Base-by-base conservation (phyloP, 2,888 invertebrate species). In the Aphidoletes aphidimyza region DNA sequence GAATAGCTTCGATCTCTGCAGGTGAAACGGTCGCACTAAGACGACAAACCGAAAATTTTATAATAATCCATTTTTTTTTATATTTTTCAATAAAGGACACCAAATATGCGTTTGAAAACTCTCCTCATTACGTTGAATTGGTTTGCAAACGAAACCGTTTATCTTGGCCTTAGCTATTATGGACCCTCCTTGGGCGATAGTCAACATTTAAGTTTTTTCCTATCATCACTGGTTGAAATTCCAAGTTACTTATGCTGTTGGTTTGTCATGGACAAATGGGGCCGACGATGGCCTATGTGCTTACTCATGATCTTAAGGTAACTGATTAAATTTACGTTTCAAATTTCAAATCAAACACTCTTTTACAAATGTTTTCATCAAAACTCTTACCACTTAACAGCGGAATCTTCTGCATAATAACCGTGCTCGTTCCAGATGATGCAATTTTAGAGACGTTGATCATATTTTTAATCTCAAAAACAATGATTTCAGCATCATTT, bases 121-220 rank as follows among this genome's bases (percentile, higher is more conserved):
- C 93, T 93, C 86, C 90, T 97, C 84, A 96, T 97, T 84, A 96
- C 96, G 0, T 89, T 96, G 34, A 96, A 96, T 89, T 97, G 96
- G 97, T 97, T 97, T 89, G 96, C 97, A 84, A 97, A 96, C 87
- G 96, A 97, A 88, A 96, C 95, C 89, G 97, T 97, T 1, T 97
- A 97, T 88, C 95, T 97, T 26, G 97, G 97, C 0, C 91, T 97
- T 54, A 97, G 96, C 87, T 97, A 97, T 88, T 97, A 97, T 87
- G 96, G 97, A 0, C 97, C 97, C 14, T 94, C 96, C 0, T 91
- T 97, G 84, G 97, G 97, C 14, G 95, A 92, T 87, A 95, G 97
- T 89, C 95, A 96, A 87, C 96, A 97, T 89, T 91, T 97, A 87
- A 97, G 96, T 88, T 97, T 97, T 89, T 93, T 97, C 86, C 91